A percentile compares a stretch with the other conserved stretches of the same genome.
Conservation (phyloP, 2,113 vertebrate genomes). For the Mobula hypostoma region DNA sequence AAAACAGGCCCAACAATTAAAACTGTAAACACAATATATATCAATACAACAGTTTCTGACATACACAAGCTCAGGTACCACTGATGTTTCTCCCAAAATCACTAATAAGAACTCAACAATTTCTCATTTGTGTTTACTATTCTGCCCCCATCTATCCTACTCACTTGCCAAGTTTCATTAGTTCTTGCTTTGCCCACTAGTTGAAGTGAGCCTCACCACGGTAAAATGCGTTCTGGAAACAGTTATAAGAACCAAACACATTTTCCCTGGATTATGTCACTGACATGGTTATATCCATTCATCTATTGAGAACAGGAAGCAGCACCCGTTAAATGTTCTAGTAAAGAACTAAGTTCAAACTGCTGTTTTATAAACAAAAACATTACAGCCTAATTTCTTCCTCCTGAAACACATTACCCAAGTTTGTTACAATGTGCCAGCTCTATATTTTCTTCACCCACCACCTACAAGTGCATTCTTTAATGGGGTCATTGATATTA, state of each 20-base stretch:
- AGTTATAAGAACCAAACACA: neutral
- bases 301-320: neutral
- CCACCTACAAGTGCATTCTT: neutral
- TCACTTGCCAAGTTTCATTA: neutral
- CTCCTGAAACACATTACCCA: neutral
- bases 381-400: neutral
- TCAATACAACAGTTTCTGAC: neutral
- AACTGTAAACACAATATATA: conserved; percentile 37
- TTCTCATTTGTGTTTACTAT: neutral
- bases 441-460: neutral
- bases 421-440: neutral
- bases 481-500: neutral
- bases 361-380: neutral
- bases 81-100: neutral
- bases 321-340: neutral
- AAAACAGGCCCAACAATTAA: conserved; percentile 38
- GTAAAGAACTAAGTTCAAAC: neutral
- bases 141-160: no score
- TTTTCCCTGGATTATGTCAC: neutral
- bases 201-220: neutral
- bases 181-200: neutral
- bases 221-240: neutral
- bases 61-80: neutral
- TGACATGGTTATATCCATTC: neutral
- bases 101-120: neutral